phyloP scores from a whole-genome alignment of 1,140 invertebrate genomes.

The Papilio dardanus region DNA sequence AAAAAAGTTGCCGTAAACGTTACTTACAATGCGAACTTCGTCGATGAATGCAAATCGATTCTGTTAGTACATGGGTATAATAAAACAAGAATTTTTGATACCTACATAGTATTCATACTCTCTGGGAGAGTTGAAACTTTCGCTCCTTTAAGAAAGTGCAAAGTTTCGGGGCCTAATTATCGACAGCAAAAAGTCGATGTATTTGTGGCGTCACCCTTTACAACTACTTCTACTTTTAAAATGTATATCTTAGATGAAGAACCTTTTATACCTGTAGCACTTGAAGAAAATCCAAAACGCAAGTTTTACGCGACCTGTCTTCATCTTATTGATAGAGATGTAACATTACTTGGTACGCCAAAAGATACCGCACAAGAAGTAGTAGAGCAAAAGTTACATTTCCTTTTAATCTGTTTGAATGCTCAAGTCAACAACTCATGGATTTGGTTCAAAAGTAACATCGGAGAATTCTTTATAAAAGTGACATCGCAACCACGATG shows the following conservation, averaged over 20 bases:
- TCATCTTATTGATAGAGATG: constrained; percentile 69
- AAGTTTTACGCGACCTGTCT: constrained; percentile 64
- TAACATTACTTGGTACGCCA: constrained; percentile 57
- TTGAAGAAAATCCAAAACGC: constrained; percentile 49
- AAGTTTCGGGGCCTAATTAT: constrained; percentile 69
- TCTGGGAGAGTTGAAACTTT: constrained; percentile 55
- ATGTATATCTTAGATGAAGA: constrained; percentile 66
- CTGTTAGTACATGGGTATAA: constrained; percentile 74
- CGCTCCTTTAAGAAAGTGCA: constrained; percentile 65
- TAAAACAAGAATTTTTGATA: constrained; percentile 75
- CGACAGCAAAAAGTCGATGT: constrained; percentile 70
- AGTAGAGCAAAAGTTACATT: constrained; percentile 64
- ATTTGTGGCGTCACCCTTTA: constrained; percentile 66
- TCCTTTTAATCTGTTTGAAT: constrained; percentile 69
- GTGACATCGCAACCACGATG: constrained; percentile 68
- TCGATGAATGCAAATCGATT: constrained; percentile 59
- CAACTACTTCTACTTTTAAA: constrained; percentile 47
- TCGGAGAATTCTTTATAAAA: constrained; percentile 72
- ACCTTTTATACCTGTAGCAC: constrained; percentile 61
- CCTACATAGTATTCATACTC: constrained; percentile 68
- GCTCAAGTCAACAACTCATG: constrained; percentile 64
- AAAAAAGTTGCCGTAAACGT: constrained; percentile 68
- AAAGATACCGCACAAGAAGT: constrained; percentile 64
- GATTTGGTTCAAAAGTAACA: constrained; percentile 71
- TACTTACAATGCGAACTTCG: constrained; percentile 70